Base-by-base conservation (phyloP, 2,888 invertebrate genomes). In the Aleiodes testaceus region DNA sequence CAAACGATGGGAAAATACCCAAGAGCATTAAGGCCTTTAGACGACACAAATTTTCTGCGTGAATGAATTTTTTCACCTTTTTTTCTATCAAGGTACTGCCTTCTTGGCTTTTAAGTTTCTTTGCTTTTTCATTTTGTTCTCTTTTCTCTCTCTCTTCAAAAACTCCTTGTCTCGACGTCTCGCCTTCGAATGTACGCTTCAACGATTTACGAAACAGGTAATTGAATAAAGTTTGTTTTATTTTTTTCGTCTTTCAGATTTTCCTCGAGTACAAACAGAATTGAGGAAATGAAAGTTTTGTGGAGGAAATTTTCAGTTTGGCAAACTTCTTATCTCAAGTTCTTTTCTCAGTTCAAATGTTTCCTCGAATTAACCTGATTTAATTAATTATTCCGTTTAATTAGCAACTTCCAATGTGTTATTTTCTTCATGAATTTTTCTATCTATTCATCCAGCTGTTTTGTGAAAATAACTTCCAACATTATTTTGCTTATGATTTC, bases 1-100 rank as follows among this genome's bases (percentile, higher is more conserved):
- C 77, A 74, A 74, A 70, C 76, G 71, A 70, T 74, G 74, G 70
- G 73, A 76, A 77, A 74, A 71, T 59, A 52, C 49, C 22, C 65
- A 71, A 63, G 66, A 71, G 42, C 74, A 73, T 69, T 64, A 55
- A 65, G 53, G 64, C 67, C 47, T 64, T 45, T 53, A 53, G 12
- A 30, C 69, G 53, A 64, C 53, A 64, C 64, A 14, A 64, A 72
- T 72, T 72, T 72, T 67, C 63, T 66, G 67, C 63, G 22, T 53
- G 45, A 72, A 67, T 66, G 63, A 72, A 22, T 72, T 64, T 67
- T 16, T 26, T 11, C 42, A 42, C 53, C 44, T 45, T 42, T 52
- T 42, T 53, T 65, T 18, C 7, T 7, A 52, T 7, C 49, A 49
- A 55, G 42, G 16, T 9, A 55, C 26, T 30, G 16, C 45, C 36